Evolutionary conservation across 2,113 vertebrate species (phyloP).

Genomic region (Petroica traversi): DNA sequence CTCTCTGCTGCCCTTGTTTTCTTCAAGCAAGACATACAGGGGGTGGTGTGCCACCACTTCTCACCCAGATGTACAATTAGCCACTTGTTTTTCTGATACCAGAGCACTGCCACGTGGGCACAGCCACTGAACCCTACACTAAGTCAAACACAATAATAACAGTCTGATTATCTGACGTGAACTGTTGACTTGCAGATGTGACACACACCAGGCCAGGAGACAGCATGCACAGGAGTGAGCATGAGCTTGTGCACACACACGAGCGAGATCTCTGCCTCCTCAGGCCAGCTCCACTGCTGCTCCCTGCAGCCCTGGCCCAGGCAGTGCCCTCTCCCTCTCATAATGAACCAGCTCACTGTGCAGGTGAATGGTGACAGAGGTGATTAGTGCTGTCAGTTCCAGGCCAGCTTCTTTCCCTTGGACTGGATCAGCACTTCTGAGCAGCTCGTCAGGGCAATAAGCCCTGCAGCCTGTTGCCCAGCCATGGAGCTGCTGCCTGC

Average conservation of each 20-base stretch:
- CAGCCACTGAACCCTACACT: not conserved
- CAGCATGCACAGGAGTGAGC: not conserved
- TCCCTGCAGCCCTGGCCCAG: not conserved
- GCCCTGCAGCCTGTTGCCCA: not conserved
- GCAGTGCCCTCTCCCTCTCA: not conserved
- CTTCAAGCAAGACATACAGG: not conserved
- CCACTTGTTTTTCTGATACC: not conserved
- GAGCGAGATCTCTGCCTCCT: not conserved
- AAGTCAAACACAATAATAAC: not conserved
- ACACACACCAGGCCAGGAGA: not conserved
- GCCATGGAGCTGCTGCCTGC: not conserved
- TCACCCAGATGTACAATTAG: not conserved
- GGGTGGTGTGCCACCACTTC: not conserved
- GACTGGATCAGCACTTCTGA: not conserved
- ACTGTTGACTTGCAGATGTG: not conserved
- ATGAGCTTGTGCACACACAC: accelerated
- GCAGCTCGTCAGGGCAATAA: accelerated
- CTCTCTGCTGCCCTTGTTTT: not conserved
- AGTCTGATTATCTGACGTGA: not conserved
- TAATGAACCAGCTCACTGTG: not conserved
- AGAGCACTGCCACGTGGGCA: not conserved
- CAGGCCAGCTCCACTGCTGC: not conserved
- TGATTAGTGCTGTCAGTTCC: not conserved
- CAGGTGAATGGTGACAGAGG: not conserved
- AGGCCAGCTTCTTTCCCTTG: not conserved